phyloP scores from a whole-genome alignment of 2,113 vertebrate species.

The Saccopteryx bilineata region DNA sequence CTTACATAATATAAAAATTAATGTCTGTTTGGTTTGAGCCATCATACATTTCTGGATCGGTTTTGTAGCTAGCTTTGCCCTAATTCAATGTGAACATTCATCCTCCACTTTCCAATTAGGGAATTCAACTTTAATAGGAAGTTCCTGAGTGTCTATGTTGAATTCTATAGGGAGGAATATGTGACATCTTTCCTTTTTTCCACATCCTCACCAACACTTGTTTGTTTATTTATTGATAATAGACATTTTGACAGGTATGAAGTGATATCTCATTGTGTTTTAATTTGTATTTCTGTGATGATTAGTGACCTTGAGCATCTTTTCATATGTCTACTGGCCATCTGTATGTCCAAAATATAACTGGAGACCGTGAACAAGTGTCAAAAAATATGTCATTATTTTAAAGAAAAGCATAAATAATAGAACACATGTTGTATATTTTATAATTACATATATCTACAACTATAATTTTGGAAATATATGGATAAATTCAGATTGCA shows the following conservation, averaged over 20 bases:
- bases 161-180: background rate
- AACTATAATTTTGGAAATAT: background rate
- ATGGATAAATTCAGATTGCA: background rate
- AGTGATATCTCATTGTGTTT: no score
- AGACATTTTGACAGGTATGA: no score
- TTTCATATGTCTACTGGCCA: no score
- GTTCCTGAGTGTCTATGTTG: background rate
- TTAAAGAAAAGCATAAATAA: background rate
- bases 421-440: background rate
- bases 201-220: no score
- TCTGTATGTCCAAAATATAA: background rate
- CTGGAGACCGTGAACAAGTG: background rate
- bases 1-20: background rate
- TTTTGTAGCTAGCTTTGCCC: background rate
- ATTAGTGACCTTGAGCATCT: no score
- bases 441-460: background rate
- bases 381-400: background rate
- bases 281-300: no score
- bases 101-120: background rate
- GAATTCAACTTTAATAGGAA: background rate
- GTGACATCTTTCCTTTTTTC: background rate
- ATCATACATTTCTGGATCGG: background rate
- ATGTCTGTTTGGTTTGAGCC: background rate
- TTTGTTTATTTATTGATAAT: no score
- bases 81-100: background rate